These are phyloP conservation scores for Fabriciana adippe DNA, from an alignment of 2,888 invertebrate genomes.

Conservation along the genomic window DNA sequence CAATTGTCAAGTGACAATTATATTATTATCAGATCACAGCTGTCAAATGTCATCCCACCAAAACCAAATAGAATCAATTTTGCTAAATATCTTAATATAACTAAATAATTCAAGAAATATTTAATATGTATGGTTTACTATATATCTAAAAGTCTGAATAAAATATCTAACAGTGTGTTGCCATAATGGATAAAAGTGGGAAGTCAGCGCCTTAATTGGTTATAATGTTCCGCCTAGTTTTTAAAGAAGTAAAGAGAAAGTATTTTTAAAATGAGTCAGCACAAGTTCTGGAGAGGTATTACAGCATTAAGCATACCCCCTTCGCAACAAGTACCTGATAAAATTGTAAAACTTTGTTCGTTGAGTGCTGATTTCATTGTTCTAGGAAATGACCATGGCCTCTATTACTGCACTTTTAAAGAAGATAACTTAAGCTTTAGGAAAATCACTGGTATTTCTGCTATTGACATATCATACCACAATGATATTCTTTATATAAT, in stretches of 20 bases:
- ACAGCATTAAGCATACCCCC: constrained; percentile 60
- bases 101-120: neutral
- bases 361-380: constrained; percentile 67
- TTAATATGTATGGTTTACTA: too few relatives aligned
- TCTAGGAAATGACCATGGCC: constrained; percentile 71
- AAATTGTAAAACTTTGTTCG: constrained; percentile 73
- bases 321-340: constrained; percentile 70
- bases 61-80: neutral
- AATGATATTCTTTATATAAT: constrained; percentile 83
- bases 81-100: constrained; percentile 1
- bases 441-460: constrained; percentile 77
- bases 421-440: constrained; percentile 69
- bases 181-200: constrained; percentile 5
- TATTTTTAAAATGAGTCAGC: constrained; percentile 71
- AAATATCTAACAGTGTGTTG: too few relatives aligned
- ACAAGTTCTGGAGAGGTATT: constrained; percentile 76
- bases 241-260: constrained; percentile 48
- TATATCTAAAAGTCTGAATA: too few relatives aligned
- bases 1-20: neutral
- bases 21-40: constrained; percentile 29
- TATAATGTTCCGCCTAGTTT: constrained; percentile 41
- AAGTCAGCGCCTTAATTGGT: constrained; percentile 26
- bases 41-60: constrained; percentile 28
- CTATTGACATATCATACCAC: constrained; percentile 85
- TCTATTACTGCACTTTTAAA: constrained; percentile 69